Evolutionary conservation across 2,888 invertebrate species (phyloP).

Genomic region (Choristoneura rosaceana): DNA sequence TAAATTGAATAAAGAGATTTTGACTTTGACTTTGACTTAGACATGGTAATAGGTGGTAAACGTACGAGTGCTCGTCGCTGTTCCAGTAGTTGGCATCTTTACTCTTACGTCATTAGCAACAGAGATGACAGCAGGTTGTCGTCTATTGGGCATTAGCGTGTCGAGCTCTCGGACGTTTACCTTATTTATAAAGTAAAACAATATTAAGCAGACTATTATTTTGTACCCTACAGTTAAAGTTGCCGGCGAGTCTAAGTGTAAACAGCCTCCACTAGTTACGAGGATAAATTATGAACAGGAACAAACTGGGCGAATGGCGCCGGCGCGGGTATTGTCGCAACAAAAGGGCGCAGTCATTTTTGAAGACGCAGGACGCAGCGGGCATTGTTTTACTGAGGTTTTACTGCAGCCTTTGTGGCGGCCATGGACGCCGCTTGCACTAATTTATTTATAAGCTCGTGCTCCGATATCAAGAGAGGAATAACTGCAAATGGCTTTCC

Average conservation of each 20-base stretch:
- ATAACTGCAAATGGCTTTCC: not conserved
- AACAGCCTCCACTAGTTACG: not conserved
- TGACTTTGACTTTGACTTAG: too few species aligned
- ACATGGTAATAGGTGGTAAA: too few species aligned
- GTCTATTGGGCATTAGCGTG: too few species aligned
- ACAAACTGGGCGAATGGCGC: not conserved
- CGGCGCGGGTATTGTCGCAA: slow-evolving; percentile 4
- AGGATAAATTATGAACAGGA: slow-evolving; percentile 1
- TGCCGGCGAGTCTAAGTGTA: not conserved
- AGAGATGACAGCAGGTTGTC: too few species aligned
- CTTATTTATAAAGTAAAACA: not conserved
- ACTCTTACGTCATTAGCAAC: too few species aligned
- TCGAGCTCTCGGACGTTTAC: too few species aligned
- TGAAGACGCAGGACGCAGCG: slow-evolving; percentile 4
- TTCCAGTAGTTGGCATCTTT: too few species aligned
- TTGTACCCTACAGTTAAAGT: not conserved
- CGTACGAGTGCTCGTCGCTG: too few species aligned
- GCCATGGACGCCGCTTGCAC: not conserved
- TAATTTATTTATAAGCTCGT: not conserved
- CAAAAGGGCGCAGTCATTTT: slow-evolving; percentile 15
- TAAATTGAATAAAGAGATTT: too few species aligned
- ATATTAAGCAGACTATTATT: not conserved
- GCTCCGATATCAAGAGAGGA: not conserved
- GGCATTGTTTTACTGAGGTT: slow-evolving; percentile 10
- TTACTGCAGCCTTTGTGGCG: slow-evolving; percentile 7